phyloP scores from a whole-genome alignment of 2,888 invertebrate genomes.

The Melanostoma mellinum region DNA sequence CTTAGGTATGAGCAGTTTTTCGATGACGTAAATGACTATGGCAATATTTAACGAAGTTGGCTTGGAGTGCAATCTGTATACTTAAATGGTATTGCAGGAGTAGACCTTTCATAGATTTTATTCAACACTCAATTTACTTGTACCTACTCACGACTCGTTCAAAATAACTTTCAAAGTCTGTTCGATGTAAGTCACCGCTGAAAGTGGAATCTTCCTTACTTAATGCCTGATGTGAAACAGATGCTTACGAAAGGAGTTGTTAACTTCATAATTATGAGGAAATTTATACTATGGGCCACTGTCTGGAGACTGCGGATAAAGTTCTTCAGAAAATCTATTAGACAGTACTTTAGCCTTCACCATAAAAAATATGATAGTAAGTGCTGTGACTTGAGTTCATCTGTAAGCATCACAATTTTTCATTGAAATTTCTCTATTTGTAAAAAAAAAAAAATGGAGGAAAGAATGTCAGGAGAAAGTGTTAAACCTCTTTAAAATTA shows the following conservation, averaged over 20 bases:
- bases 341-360: too few relatives aligned
- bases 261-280: too few relatives aligned
- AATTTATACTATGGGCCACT: too few relatives aligned
- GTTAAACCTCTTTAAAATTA: too few relatives aligned
- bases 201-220: not conserved
- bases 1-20: slow-evolving; percentile 8
- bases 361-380: too few relatives aligned
- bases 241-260: not conserved
- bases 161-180: slow-evolving; percentile 14
- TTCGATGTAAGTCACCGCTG: not conserved
- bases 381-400: too few relatives aligned
- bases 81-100: slow-evolving; percentile 12
- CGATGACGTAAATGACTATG: slow-evolving; percentile 18
- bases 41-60: slow-evolving; percentile 16
- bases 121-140: slow-evolving; percentile 38
- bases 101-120: slow-evolving; percentile 29
- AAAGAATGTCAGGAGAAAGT: too few relatives aligned
- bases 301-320: too few relatives aligned
- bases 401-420: too few relatives aligned
- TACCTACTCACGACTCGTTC: slow-evolving; percentile 40
- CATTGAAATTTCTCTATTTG: too few relatives aligned
- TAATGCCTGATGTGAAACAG: not conserved
- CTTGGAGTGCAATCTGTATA: slow-evolving; percentile 29
- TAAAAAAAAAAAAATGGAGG: too few relatives aligned
- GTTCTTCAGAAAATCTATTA: too few relatives aligned